Conservation (phyloP, 2,797 vertebrate genomes). For the Phoebastria nigripes region DNA sequence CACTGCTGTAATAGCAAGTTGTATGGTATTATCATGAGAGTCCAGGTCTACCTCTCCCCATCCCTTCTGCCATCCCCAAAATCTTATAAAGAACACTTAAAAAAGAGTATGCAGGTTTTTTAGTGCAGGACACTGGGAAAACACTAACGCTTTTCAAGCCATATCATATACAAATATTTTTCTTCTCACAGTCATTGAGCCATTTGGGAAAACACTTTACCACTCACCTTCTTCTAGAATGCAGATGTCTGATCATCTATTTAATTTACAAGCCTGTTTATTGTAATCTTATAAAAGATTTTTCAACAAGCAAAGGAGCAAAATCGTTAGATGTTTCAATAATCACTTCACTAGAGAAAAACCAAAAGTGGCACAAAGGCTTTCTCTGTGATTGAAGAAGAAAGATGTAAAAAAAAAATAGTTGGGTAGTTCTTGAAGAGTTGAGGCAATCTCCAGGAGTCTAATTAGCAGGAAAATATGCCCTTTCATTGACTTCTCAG, state of each 20-base stretch:
- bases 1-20: background rate
- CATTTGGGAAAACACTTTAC: background rate
- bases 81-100: background rate
- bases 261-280: constrained; percentile 42
- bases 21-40: background rate
- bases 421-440: constrained; percentile 6
- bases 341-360: constrained; percentile 7
- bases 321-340: constrained; percentile 46
- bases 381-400: constrained; percentile 36
- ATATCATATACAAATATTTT: background rate
- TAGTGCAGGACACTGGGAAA: background rate
- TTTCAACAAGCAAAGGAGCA: constrained; percentile 29
- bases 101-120: background rate
- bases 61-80: background rate
- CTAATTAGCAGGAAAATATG: constrained; percentile 67
- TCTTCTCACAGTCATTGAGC: background rate
- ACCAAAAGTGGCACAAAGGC: constrained; percentile 1
- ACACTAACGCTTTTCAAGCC: background rate
- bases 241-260: constrained; percentile 11
- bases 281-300: background rate
- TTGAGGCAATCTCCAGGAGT: constrained; percentile 48
- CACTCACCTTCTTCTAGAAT: background rate
- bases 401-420: constrained; percentile 10
- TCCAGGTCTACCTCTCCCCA: background rate
- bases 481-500: constrained; percentile 55